Conservation (phyloP, 2,113 vertebrate species). For the Cyprinodon variegatus region DNA sequence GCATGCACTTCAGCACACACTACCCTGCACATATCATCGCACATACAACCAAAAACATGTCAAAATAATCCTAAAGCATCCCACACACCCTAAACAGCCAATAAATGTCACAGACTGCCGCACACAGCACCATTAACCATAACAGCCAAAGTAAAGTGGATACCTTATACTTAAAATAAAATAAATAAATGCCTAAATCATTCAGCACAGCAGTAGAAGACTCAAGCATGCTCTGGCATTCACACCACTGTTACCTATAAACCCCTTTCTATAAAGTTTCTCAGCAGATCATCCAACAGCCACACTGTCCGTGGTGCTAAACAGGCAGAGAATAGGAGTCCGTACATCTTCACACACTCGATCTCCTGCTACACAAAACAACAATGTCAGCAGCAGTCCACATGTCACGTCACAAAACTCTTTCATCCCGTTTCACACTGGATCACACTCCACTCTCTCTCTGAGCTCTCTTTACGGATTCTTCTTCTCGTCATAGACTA, state of each 20-base stretch:
- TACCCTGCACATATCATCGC: conserved; percentile 26
- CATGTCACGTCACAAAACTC: conserved; percentile 52
- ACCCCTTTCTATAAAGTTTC: conserved; percentile 35
- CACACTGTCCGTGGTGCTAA: conserved; percentile 10
- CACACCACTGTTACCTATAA: background rate
- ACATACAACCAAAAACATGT: conserved; percentile 15
- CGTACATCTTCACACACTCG: conserved; percentile 41
- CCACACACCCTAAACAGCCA: background rate
- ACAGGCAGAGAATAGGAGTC: conserved; percentile 28
- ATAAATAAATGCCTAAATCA: background rate
- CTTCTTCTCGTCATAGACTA: conserved; percentile 50
- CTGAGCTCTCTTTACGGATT: conserved; percentile 37
- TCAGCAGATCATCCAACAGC: conserved; percentile 37
- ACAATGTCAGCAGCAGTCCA: conserved; percentile 29
- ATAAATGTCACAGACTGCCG: conserved; percentile 13
- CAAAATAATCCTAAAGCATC: conserved; percentile 1
- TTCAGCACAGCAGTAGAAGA: background rate
- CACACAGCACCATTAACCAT: conserved; percentile 4
- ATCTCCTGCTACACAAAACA: conserved; percentile 44
- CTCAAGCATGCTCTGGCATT: background rate
- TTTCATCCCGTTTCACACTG: conserved; percentile 41
- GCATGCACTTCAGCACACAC: conserved; percentile 51
- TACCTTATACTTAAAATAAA: background rate
- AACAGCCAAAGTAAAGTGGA: background rate
- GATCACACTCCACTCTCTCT: conserved; percentile 39